Base-by-base conservation (phyloP, 2,797 vertebrate genomes). In the Spinibarbus caldwelli region DNA sequence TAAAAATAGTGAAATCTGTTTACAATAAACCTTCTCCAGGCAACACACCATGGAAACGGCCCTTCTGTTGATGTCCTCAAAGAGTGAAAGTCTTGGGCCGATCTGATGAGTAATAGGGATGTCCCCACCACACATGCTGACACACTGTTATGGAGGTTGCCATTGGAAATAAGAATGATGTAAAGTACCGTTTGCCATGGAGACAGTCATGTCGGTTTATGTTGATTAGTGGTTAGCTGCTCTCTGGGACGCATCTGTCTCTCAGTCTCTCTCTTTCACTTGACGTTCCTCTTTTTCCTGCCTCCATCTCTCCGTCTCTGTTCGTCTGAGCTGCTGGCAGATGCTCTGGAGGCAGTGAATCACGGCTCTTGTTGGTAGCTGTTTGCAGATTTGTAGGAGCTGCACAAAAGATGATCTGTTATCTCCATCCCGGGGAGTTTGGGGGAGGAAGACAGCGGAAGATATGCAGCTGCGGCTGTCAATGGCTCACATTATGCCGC, bases 71-170 rank as follows among this genome's bases (percentile, higher is more conserved):
- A 64, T 0, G 14, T 64, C 29, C 59, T 64, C 59, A 31, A 62
- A 62, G 52, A 36, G 41, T 52, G 54, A 43, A 57, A 26, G 52
- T 26, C 5, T 52, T 71, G 7, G 36, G 14, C 80, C 14, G 29
- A 45, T 29, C 11, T 78, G 66, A 80, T 84, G 75, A 49, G 26
- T 77, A 78, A 78, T 34, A 17, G 80, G 82, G 87, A 64, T 85
- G 76, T 88, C 89, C 84, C 79, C 43, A 38, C n/a, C 31, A 26
- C 64, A 66, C 41, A 38, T 57, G 4, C 82, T 62, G 57, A 83
- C 77, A 86, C 62, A 52, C 34, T 91, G 86, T 89, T 87, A 87
- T 86, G 81, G 79, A 82, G 84, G 86, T 89, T 85, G 76, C 86
- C 80, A 86, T 87, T 83, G 80, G 88, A 71, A 82, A 87, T 34